Evolutionary conservation across 2,888 invertebrate genomes (phyloP).

Genomic region (Polydrusus pterygomalis): DNA sequence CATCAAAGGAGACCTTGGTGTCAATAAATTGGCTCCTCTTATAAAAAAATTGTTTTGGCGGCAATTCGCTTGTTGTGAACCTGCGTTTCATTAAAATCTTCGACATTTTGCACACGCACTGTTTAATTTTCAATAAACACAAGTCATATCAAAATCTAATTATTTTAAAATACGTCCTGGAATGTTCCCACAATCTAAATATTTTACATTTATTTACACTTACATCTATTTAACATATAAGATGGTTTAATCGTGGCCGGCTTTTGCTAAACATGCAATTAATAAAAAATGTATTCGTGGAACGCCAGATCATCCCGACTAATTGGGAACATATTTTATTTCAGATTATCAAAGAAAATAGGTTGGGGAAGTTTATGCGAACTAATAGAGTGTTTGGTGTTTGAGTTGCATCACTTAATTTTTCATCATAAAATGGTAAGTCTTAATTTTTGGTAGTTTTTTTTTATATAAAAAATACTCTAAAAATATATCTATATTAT

Average conservation of each 20-base stretch:
- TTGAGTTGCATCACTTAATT: too few species aligned
- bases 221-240: neutral
- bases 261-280: neutral
- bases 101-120: neutral
- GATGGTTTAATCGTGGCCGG: neutral
- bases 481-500: too few species aligned
- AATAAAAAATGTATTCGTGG: neutral
- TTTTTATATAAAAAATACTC: too few species aligned
- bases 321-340: conserved; percentile 3
- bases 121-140: conserved; percentile 1
- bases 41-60: too few species aligned
- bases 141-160: conserved; percentile 6
- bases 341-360: neutral
- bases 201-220: conserved; percentile 10
- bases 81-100: neutral
- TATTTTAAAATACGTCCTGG: neutral
- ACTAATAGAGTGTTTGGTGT: neutral
- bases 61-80: too few species aligned
- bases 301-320: neutral
- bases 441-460: too few species aligned
- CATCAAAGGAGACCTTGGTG: too few species aligned
- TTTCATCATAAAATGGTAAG: too few species aligned
- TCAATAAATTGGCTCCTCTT: too few species aligned
- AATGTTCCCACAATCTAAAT: conserved; percentile 4
- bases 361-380: neutral